Percentiles rank a stretch among this genome's conserved stretches.
Evolutionary conservation across 2,797 vertebrate species (phyloP).

Genomic region (Siniperca obscura): DNA sequence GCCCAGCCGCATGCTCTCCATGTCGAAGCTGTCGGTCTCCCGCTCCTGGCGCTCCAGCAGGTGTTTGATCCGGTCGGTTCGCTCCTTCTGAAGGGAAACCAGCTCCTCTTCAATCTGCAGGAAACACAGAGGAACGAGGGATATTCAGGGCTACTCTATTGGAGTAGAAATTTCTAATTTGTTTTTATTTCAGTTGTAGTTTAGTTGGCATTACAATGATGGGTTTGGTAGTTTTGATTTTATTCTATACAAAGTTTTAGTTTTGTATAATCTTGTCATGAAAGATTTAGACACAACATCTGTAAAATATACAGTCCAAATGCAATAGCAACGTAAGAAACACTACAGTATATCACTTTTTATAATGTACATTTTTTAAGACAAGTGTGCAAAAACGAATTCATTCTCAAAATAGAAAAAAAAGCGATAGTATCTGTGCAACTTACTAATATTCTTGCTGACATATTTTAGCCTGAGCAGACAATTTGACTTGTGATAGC

Average conservation of each 20-base stretch:
- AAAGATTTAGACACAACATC: not conserved
- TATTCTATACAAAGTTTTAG: too few relatives aligned
- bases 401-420: not conserved
- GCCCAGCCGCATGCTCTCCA: constrained; percentile 97
- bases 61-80: constrained; percentile 96
- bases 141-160: not conserved
- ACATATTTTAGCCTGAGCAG: not conserved
- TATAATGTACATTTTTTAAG: too few relatives aligned
- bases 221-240: not conserved
- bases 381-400: not conserved
- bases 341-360: not conserved
- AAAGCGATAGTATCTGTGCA: not conserved
- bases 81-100: constrained; percentile 97
- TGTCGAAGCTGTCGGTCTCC: constrained; percentile 95
- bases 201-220: not conserved
- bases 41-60: constrained; percentile 96
- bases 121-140: not conserved
- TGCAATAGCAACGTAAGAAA: not conserved
- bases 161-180: not conserved
- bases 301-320: not conserved
- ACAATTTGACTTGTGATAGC: not conserved
- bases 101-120: constrained; percentile 98
- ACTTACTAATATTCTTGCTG: not conserved
- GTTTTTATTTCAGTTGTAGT: not conserved
- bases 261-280: not conserved